These are phyloP conservation scores for Caenorhabditis virilis DNA, from an alignment of 2,888 invertebrate genomes.

Conservation along the genomic window DNA sequence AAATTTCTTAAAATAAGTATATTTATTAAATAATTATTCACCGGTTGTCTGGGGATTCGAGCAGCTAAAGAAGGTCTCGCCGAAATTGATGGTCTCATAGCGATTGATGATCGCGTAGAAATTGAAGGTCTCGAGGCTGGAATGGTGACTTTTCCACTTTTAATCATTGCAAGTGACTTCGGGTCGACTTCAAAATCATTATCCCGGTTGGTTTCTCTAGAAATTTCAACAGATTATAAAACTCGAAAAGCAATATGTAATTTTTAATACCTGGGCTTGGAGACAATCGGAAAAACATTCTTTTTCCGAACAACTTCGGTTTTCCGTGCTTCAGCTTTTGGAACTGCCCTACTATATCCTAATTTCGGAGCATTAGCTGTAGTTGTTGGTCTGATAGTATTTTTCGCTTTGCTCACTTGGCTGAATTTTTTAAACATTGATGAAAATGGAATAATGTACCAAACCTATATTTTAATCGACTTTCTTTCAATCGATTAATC, in stretches of 20 bases:
- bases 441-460: no score
- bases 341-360: background rate
- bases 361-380: background rate
- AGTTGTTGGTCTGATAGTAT: background rate
- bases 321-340: background rate
- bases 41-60: constrained; percentile 2
- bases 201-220: background rate
- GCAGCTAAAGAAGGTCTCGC: constrained; percentile 7
- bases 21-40: background rate
- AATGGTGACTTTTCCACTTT: constrained; percentile 14
- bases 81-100: constrained; percentile 8
- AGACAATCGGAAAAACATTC: background rate
- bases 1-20: background rate
- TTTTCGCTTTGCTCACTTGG: constrained; percentile 4
- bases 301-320: background rate
- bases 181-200: constrained; percentile 18
- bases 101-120: background rate
- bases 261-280: no score
- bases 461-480: constrained; percentile 6
- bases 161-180: constrained; percentile 17
- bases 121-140: constrained; percentile 3
- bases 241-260: no score
- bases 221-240: no score
- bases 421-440: no score
- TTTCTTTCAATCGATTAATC: constrained; percentile 9